Evolutionary conservation across 1,140 invertebrate genomes (phyloP), one percentile per base, ranked within the genome.

Genomic region (Lepidurus couesii): DNA sequence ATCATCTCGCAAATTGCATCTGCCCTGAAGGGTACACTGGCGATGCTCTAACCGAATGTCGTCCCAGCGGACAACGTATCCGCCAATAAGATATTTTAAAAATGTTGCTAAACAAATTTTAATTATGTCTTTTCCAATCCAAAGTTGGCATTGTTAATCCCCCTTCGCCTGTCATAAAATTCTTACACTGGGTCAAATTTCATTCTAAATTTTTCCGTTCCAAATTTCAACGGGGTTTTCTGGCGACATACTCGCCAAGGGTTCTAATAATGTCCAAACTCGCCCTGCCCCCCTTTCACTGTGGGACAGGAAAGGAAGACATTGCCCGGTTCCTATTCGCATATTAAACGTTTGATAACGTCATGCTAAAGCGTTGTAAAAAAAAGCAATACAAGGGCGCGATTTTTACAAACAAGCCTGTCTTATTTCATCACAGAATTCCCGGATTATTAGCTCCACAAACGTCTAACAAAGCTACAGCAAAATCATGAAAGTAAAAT

Each of bases 1-100:
- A 93, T 81, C 93, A 95, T 83, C 89, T 93, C 74, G 93, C 93
- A 1, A 92, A 94, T 13, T 96, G 94, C 83, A 92, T 92, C 1
- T 96, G 94, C 83, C 91, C 92, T 0, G 86, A 90, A 45, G 95
- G 94, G 76, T 91, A 89, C 83, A 89, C 91, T 43, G 94, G 95
- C n/a, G 91, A 95, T 86, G 93, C 94, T 7, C 87, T 94, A 26
- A 83, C 82, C 4, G 81, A 84, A 21, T 92, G 90, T 79, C 26
- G 26, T 26, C 85, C 86, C 73, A 9, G 13, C 47, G 21, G 47
- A 4, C 24, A 24, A 24, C 26, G 26, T 26, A 26, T 1, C 26
- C 26, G 47, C 21, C 21, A 4, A 13, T 65, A 65, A 65, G 21
- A 13, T 13, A 7, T 65, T 65, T 65, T 65, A 7, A 0, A n/a